Evolutionary conservation across 2,113 vertebrate species (phyloP).

Genomic region (Indri indri): DNA sequence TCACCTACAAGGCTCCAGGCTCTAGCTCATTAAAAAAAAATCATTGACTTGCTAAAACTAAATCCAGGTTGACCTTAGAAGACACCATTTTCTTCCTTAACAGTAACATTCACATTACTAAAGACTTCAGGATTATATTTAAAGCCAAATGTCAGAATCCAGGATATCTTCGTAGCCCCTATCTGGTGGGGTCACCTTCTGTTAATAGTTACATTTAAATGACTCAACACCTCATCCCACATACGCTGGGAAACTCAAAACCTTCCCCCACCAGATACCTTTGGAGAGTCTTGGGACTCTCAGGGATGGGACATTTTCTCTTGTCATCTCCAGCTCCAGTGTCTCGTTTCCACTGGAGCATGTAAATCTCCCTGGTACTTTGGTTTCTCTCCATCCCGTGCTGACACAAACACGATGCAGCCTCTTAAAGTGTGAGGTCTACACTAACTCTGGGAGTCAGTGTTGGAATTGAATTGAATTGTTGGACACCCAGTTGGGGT

Average conservation of each 20-base stretch:
- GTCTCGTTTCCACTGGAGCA: background rate
- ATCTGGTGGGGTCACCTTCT: background rate
- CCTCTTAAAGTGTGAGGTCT: background rate
- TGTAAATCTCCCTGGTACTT: background rate
- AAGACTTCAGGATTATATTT: slow-evolving; percentile 11
- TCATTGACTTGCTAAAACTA: slow-evolving; percentile 42
- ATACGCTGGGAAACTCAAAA: background rate
- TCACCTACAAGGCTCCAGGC: background rate
- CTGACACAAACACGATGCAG: background rate
- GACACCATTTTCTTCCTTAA: slow-evolving; percentile 21
- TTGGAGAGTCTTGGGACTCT: background rate
- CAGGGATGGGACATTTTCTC: background rate
- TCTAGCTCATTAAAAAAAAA: slow-evolving; percentile 31
- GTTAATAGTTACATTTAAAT: background rate
- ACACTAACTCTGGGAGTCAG: background rate
- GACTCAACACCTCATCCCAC: background rate
- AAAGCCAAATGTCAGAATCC: slow-evolving; percentile 39
- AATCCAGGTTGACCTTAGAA: slow-evolving; percentile 47
- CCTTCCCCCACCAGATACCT: background rate
- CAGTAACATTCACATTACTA: background rate
- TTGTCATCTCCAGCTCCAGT: background rate
- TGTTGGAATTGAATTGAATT: background rate
- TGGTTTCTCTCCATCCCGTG: background rate
- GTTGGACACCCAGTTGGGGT: background rate
- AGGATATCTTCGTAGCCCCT: background rate